These are phyloP conservation scores for Drosophila peninsularis DNA, from an alignment of 2,888 invertebrate species.

Conservation along the genomic window DNA sequence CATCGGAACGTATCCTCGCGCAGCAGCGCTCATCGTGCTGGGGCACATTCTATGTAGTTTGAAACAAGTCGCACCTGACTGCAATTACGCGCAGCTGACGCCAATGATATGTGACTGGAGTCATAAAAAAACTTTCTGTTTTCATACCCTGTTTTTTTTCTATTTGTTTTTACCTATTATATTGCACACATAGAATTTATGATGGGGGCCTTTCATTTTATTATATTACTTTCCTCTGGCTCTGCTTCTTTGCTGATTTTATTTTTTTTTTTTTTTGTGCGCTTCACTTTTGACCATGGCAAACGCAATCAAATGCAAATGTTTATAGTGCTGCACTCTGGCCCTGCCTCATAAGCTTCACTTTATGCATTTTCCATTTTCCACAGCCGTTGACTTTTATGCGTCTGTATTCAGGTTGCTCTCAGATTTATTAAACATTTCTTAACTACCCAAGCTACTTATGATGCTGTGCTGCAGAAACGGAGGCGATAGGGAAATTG, in stretches of 20 bases:
- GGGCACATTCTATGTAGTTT: background rate
- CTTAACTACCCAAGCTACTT: background rate
- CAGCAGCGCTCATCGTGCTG: background rate
- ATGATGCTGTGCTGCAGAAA: background rate
- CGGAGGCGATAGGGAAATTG: no score
- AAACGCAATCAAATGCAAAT: constrained; percentile 40
- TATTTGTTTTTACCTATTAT: constrained; percentile 23
- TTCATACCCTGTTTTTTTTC: background rate
- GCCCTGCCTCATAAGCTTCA: constrained; percentile 16
- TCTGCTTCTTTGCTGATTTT: background rate
- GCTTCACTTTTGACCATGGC: constrained; percentile 6
- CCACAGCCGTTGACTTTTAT: constrained; percentile 29
- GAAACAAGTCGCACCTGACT: constrained; percentile 15
- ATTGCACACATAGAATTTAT: constrained; percentile 31
- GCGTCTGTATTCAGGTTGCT: constrained; percentile 18
- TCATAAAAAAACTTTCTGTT: constrained; percentile 17
- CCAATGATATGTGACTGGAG: constrained; percentile 40
- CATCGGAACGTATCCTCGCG: background rate
- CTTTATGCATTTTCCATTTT: constrained; percentile 30
- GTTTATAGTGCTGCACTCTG: constrained; percentile 35
- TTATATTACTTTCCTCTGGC: constrained; percentile 21
- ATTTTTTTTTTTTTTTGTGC: background rate
- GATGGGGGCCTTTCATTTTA: constrained; percentile 23
- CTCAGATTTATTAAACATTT: constrained; percentile 18
- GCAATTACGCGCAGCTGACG: constrained; percentile 36